Evolutionary conservation across 2,888 invertebrate species (phyloP).

Genomic region (Zygothrica quintamaculata): DNA sequence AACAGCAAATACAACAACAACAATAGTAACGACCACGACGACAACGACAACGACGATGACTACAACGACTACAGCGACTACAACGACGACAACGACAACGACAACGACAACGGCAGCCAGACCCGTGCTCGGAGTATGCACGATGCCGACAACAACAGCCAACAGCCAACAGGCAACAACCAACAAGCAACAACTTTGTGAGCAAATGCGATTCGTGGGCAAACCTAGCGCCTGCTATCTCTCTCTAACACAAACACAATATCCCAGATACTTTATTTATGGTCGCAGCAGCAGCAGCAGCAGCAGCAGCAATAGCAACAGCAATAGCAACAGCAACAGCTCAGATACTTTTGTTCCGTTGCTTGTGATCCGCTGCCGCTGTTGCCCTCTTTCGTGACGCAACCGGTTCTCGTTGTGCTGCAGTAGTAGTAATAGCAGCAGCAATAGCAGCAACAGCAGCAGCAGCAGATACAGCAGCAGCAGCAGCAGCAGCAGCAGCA

Average conservation of each 20-base stretch:
- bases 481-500: slow-evolving; percentile 25
- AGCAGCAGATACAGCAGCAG: slow-evolving; percentile 28
- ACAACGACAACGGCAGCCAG: neutral
- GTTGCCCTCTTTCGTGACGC: slow-evolving; percentile 33
- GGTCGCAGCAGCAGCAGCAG: slow-evolving; percentile 61
- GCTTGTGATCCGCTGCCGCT: slow-evolving; percentile 14
- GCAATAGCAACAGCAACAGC: no score
- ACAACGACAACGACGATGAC: slow-evolving; percentile 11
- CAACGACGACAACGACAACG: neutral
- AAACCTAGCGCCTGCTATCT: slow-evolving; percentile 51
- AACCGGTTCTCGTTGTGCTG: slow-evolving; percentile 65
- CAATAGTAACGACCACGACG: slow-evolving; percentile 10
- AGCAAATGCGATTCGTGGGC: slow-evolving; percentile 64
- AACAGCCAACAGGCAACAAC: slow-evolving; percentile 51
- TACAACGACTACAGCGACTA: slow-evolving; percentile 9
- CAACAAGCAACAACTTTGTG: slow-evolving; percentile 51
- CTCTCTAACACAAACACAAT: slow-evolving; percentile 49
- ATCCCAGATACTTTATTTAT: slow-evolving; percentile 82
- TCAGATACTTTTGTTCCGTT: slow-evolving; percentile 68
- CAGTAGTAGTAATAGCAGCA: no score
- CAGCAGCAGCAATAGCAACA: slow-evolving; percentile 40
- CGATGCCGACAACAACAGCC: slow-evolving; percentile 38
- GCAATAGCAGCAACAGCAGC: slow-evolving; percentile 24
- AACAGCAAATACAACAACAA: slow-evolving; percentile 17
- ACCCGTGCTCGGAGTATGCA: neutral